Percentiles rank a stretch among this genome's conserved stretches.
Evolutionary conservation across 2,113 vertebrate species (phyloP).

Genomic region (Sigmodon hispidus): DNA sequence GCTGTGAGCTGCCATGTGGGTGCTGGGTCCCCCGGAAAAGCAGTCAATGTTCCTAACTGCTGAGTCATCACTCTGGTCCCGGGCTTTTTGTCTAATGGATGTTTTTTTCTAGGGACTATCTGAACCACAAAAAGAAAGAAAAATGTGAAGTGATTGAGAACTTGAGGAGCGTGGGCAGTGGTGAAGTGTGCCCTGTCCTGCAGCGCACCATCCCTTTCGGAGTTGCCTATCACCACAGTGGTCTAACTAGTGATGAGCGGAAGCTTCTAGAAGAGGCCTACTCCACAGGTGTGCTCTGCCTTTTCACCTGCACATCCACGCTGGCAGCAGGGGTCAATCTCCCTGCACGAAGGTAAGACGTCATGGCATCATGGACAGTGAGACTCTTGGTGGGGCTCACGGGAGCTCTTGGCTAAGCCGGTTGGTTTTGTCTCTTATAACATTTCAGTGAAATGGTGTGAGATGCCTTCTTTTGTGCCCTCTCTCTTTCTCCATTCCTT

Average conservation of each 20-base stretch:
- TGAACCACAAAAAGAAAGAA: conserved; percentile 86
- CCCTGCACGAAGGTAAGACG: conserved; percentile 93
- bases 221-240: conserved; percentile 97
- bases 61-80: background rate
- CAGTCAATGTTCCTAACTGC: background rate
- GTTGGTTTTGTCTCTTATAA: conserved; percentile 10
- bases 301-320: conserved; percentile 96
- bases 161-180: conserved; percentile 87
- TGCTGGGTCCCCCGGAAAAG: background rate
- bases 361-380: background rate
- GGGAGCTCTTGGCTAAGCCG: no score
- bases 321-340: conserved; percentile 97
- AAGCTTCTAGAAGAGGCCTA: conserved; percentile 95
- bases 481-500: background rate
- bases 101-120: conserved; percentile 86
- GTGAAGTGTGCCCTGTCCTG: conserved; percentile 91
- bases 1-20: no score
- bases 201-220: conserved; percentile 91
- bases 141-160: conserved; percentile 89
- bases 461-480: background rate
- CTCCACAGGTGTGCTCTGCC: conserved; percentile 91
- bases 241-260: conserved; percentile 94
- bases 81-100: conserved; percentile 10
- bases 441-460: background rate
- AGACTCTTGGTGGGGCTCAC: no score